Evolutionary conservation across 1,140 invertebrate genomes (phyloP).

Genomic region (Pararge aegeria): DNA sequence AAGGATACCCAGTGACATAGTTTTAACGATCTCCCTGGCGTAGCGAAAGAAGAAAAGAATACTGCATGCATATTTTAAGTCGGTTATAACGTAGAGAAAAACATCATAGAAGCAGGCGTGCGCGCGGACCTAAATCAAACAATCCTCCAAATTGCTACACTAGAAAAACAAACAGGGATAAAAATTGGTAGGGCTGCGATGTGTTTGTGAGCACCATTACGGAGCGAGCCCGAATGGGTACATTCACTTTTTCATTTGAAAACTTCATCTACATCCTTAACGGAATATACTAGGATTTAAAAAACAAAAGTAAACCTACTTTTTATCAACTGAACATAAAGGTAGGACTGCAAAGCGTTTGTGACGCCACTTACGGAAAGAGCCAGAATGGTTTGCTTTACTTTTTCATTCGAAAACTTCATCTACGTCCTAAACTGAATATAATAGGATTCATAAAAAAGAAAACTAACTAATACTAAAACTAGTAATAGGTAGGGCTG

Average conservation of each 20-base stretch:
- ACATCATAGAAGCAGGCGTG: slow-evolving; percentile 24
- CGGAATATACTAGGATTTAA: too few species aligned
- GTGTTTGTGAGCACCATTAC: slow-evolving; percentile 12
- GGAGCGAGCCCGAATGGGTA: background rate
- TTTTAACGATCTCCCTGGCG: too few species aligned
- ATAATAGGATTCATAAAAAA: too few species aligned
- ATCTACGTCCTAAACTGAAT: background rate
- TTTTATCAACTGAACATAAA: too few species aligned
- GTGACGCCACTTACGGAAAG: background rate
- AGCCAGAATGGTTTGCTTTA: background rate
- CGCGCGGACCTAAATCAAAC: slow-evolving; percentile 51
- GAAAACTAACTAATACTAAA: too few species aligned
- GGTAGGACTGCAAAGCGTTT: slow-evolving; percentile 32
- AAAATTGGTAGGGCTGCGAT: slow-evolving; percentile 33
- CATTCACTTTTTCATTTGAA: background rate
- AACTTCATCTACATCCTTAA: background rate
- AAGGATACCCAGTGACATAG: too few species aligned
- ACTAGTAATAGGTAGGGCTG: slow-evolving; percentile 41
- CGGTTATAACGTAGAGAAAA: background rate
- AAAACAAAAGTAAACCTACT: too few species aligned
- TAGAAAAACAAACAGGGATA: slow-evolving; percentile 54
- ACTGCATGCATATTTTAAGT: too few species aligned
- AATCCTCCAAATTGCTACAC: slow-evolving; percentile 45
- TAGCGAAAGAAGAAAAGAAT: too few species aligned
- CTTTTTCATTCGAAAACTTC: background rate